Percentiles rank a stretch among this genome's conserved stretches.
Evolutionary conservation across 2,888 invertebrate genomes (phyloP).

Genomic region (Leuctra nigra): DNA sequence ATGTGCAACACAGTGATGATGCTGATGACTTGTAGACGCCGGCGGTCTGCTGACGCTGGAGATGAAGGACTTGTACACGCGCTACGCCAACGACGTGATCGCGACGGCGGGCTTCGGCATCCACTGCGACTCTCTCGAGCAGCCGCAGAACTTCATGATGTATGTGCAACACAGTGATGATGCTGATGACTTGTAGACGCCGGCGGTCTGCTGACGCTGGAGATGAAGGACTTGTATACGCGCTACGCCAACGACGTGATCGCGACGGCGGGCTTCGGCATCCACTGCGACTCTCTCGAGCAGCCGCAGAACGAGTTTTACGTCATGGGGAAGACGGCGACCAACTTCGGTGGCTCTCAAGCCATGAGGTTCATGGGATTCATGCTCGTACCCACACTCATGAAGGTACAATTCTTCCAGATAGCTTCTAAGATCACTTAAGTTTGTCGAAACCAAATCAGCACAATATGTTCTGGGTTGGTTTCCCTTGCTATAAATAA

Average conservation of each 20-base stretch:
- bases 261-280: neutral
- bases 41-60: neutral
- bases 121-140: constrained; percentile 1
- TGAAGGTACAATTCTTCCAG: neutral
- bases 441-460: too few species aligned
- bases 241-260: constrained; percentile 3
- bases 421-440: too few species aligned
- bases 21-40: neutral
- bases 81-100: constrained; percentile 5
- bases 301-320: neutral
- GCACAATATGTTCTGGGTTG: too few species aligned
- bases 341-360: neutral
- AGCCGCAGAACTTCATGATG: too few species aligned
- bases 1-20: too few species aligned
- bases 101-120: neutral
- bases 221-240: constrained; percentile 6
- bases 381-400: neutral
- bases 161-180: too few species aligned
- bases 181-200: neutral
- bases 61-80: constrained; percentile 2
- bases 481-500: too few species aligned
- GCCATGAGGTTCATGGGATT: neutral
- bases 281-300: constrained; percentile 1
- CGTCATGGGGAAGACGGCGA: neutral
- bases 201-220: neutral